phyloP scores from a whole-genome alignment of 2,113 vertebrate genomes.

The Ailurus styani region DNA sequence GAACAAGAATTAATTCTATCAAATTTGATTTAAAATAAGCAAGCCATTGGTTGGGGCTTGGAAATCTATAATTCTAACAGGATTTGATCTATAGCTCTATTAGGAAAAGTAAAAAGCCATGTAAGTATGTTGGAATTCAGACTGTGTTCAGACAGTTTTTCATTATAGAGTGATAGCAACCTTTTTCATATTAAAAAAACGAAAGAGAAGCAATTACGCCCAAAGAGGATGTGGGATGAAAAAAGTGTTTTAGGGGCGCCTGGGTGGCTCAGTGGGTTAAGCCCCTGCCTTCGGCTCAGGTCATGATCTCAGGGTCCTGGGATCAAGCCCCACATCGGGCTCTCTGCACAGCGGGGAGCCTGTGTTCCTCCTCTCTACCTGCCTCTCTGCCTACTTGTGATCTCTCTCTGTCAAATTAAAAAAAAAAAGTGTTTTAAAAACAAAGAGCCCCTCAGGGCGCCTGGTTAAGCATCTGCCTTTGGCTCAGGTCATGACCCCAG shows the following conservation, averaged over 20 bases:
- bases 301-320: too few relatives aligned
- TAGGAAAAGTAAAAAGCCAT: background rate
- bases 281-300: too few relatives aligned
- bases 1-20: background rate
- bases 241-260: too few relatives aligned
- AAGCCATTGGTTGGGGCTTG: background rate
- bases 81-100: background rate
- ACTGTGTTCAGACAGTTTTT: background rate
- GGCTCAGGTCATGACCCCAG: too few relatives aligned
- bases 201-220: background rate
- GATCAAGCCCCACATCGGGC: too few relatives aligned
- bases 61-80: background rate
- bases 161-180: background rate
- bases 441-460: background rate
- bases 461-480: too few relatives aligned
- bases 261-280: too few relatives aligned
- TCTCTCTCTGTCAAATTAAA: too few relatives aligned
- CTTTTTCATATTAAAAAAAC: background rate
- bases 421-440: background rate
- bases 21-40: background rate
- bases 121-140: background rate
- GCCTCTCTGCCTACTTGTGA: too few relatives aligned
- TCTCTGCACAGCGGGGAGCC: too few relatives aligned
- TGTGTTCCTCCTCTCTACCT: too few relatives aligned
- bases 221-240: background rate